Percentiles rank a stretch among this genome's conserved stretches.
phyloP scores from a whole-genome alignment of 2,113 vertebrate genomes.

The Meles meles region DNA sequence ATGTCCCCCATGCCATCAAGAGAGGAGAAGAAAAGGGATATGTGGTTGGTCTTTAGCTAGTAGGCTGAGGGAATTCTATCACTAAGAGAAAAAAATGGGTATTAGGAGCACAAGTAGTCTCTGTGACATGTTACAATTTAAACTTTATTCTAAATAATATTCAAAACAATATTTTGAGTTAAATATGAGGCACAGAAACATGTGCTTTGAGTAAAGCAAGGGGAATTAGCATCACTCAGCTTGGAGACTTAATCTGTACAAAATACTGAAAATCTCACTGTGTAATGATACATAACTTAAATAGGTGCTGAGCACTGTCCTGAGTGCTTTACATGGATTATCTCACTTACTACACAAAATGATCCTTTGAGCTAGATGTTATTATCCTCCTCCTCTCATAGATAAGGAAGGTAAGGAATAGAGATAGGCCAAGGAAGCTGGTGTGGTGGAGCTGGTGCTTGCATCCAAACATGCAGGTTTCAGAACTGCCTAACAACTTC shows the following conservation, averaged over 20 bases:
- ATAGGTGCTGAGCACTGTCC: not conserved
- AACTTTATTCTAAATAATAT: not conserved
- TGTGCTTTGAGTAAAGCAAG: not conserved
- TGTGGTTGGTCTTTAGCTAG: not conserved
- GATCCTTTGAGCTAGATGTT: not conserved
- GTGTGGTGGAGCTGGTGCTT: not conserved
- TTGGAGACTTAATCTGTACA: not conserved
- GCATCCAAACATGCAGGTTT: not conserved
- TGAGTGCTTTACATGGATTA: not conserved
- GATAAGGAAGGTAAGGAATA: not conserved
- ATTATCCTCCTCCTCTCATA: not conserved
- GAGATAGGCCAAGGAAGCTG: not conserved
- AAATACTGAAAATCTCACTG: not conserved
- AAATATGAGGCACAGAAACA: not conserved
- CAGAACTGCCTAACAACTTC: not conserved
- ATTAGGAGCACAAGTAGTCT: not conserved
- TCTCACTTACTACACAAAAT: not conserved
- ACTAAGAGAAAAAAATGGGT: not conserved
- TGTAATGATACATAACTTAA: not conserved
- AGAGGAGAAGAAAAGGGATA: not conserved
- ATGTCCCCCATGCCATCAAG: not conserved
- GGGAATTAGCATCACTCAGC: not conserved
- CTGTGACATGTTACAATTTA: not conserved
- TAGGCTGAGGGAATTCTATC: not conserved
- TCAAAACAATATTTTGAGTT: not conserved